These are phyloP conservation scores for Telmatochromis sp. DNA, from an alignment of 2,113 vertebrate species.

Conservation along the genomic window DNA sequence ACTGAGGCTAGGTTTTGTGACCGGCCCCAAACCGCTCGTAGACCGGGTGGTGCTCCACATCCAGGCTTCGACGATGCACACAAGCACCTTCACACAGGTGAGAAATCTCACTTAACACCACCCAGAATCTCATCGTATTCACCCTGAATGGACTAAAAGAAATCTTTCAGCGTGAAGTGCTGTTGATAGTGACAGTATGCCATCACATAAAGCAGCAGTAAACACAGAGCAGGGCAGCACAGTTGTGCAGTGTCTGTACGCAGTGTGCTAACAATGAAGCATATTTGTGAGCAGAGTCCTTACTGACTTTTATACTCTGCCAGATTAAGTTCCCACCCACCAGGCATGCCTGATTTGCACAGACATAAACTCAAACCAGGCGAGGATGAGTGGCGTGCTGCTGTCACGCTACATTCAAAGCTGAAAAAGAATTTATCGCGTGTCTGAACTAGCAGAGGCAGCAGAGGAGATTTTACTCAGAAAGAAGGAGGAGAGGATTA, in stretches of 20 bases:
- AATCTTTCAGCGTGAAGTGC: not conserved
- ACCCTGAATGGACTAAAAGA: not conserved
- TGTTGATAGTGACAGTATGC: not conserved
- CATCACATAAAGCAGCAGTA: not conserved
- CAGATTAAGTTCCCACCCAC: not conserved
- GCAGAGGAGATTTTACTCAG: not conserved
- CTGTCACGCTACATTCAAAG: not conserved
- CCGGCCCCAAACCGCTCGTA: constrained; percentile 85
- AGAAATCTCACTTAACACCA: not conserved
- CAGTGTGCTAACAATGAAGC: not conserved
- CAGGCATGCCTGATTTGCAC: not conserved
- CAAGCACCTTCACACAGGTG: constrained; percentile 90
- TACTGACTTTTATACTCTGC: not conserved
- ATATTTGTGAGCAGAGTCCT: not conserved
- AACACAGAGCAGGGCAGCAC: not conserved
- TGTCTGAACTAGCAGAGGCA: not conserved
- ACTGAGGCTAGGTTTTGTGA: constrained; percentile 87
- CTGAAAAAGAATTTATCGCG: fast-evolving
- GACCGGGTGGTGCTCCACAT: constrained; percentile 85
- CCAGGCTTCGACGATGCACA: constrained; percentile 86
- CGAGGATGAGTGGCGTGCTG: not conserved
- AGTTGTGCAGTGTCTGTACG: not conserved
- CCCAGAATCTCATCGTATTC: not conserved
- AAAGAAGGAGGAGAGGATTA: not conserved
- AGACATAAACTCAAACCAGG: not conserved